Evolutionary conservation across 23 tunicate species (phyloP).

Genomic region (Trididemnum clinides): DNA sequence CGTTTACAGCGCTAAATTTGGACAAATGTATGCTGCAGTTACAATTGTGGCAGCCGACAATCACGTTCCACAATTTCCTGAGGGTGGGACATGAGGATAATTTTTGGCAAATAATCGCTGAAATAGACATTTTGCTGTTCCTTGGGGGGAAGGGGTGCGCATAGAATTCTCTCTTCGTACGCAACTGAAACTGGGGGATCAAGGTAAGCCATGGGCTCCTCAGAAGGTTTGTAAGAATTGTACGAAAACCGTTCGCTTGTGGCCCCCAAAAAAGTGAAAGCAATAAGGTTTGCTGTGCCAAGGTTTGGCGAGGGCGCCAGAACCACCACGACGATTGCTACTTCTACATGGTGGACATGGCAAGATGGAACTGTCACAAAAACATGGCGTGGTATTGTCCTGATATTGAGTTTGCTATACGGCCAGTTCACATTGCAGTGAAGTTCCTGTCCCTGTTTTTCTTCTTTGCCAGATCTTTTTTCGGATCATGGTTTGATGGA

Average conservation of each 20-base stretch:
- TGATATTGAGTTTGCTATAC: neutral
- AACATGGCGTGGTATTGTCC: neutral
- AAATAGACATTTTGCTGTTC: too few species aligned
- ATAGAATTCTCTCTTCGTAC: too few species aligned
- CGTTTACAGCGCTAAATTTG: too few species aligned
- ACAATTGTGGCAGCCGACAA: too few species aligned
- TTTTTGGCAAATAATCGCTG: too few species aligned
- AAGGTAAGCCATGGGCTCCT: constrained; percentile 14
- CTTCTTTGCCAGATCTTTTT: neutral
- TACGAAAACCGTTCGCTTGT: neutral
- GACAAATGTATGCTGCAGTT: too few species aligned
- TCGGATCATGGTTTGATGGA: neutral
- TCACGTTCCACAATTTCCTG: too few species aligned
- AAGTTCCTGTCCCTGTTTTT: neutral
- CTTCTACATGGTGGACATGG: neutral
- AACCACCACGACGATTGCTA: constrained; percentile 10
- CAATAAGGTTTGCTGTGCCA: neutral
- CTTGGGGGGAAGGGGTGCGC: too few species aligned
- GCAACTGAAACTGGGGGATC: too few species aligned
- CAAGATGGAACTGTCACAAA: constrained; percentile 7
- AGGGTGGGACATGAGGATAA: too few species aligned
- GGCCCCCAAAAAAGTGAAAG: neutral
- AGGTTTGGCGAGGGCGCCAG: constrained; percentile 7
- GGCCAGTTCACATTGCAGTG: neutral
- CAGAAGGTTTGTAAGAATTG: constrained; percentile 2